Conservation (phyloP, 2,888 invertebrate genomes). For the Loripinus fragilis region DNA sequence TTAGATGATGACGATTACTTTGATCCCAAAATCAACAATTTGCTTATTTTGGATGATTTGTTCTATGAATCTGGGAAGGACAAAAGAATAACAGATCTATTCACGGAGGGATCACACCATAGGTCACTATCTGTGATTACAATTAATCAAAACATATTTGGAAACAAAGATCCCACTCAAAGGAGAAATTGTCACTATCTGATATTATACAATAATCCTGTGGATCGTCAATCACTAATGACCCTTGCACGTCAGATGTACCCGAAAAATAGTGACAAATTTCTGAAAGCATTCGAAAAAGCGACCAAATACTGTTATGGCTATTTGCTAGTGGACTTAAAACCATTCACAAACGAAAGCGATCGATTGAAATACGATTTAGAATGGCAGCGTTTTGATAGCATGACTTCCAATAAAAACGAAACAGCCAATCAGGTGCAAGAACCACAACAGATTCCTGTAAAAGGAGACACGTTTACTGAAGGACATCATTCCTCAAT, state of each 20-base stretch:
- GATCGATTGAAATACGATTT: slow-evolving; percentile 25
- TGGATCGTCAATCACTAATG: slow-evolving; percentile 20
- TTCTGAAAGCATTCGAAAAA: slow-evolving; percentile 28
- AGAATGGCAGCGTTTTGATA: background rate
- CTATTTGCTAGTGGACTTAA: slow-evolving; percentile 30
- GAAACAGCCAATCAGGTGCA: slow-evolving; percentile 25
- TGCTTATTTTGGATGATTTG: slow-evolving; percentile 53
- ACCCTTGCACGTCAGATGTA: slow-evolving; percentile 27
- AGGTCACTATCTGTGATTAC: slow-evolving; percentile 48
- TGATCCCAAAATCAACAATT: slow-evolving; percentile 41
- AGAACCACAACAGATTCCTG: background rate
- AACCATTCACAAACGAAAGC: slow-evolving; percentile 34
- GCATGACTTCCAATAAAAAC: background rate
- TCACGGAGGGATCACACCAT: slow-evolving; percentile 30
- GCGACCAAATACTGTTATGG: slow-evolving; percentile 28
- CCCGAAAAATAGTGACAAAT: slow-evolving; percentile 22
- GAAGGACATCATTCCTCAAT: background rate
- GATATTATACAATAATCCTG: slow-evolving; percentile 26
- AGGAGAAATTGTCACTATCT: slow-evolving; percentile 27
- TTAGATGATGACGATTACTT: slow-evolving; percentile 48
- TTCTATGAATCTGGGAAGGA: slow-evolving; percentile 43
- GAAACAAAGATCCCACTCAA: slow-evolving; percentile 27
- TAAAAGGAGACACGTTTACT: slow-evolving; percentile 31
- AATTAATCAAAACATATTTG: slow-evolving; percentile 53
- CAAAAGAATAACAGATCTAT: slow-evolving; percentile 46